Conservation (phyloP, 1,140 invertebrate genomes). For the Anoplophora glabripennis region DNA sequence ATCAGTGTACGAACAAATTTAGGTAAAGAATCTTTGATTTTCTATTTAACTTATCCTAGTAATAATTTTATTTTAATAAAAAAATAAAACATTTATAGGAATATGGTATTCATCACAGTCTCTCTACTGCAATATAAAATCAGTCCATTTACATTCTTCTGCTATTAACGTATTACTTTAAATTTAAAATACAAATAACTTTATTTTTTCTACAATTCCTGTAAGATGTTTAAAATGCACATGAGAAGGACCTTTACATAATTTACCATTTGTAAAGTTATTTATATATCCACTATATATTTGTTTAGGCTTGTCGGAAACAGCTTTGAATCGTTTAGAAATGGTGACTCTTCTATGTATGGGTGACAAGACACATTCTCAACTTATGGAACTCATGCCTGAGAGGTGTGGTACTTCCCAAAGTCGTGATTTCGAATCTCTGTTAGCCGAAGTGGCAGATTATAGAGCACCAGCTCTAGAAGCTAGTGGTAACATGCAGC, state of each 20-base stretch:
- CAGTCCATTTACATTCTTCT: too few relatives aligned
- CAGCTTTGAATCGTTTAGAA: slow-evolving; percentile 68
- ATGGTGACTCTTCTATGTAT: slow-evolving; percentile 91
- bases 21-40: slow-evolving; percentile 54
- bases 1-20: slow-evolving; percentile 87
- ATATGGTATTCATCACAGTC: too few relatives aligned
- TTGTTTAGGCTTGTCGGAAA: slow-evolving; percentile 53
- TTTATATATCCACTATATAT: slow-evolving; percentile 3
- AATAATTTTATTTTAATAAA: too few relatives aligned
- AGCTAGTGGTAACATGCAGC: slow-evolving; percentile 73
- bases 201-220: too few relatives aligned
- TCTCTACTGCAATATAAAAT: too few relatives aligned
- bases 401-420: slow-evolving; percentile 89
- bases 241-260: too few relatives aligned
- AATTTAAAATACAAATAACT: too few relatives aligned
- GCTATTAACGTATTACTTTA: too few relatives aligned
- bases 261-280: too few relatives aligned
- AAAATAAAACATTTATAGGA: too few relatives aligned
- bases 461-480: slow-evolving; percentile 78
- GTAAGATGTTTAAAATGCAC: background rate
- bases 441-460: slow-evolving; percentile 75
- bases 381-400: slow-evolving; percentile 92
- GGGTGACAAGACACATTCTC: slow-evolving; percentile 92
- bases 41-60: too few relatives aligned
- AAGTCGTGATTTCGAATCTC: slow-evolving; percentile 84